Evolutionary conservation across 2,888 invertebrate species (phyloP), one percentile per base, ranked within the genome.

Genomic region (Kuschelorhynchus macadamiae): DNA sequence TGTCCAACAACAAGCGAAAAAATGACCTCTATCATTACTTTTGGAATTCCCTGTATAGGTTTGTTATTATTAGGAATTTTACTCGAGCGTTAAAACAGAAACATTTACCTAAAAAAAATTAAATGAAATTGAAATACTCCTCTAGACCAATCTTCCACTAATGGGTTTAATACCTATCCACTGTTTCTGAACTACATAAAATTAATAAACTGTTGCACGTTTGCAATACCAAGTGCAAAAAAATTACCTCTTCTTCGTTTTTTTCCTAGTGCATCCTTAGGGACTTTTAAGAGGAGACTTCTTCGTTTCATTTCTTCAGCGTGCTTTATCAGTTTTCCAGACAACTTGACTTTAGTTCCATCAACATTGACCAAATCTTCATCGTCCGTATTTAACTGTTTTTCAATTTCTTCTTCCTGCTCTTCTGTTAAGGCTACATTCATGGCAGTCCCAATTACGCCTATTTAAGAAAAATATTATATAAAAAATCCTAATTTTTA

Each of bases 281-380:
- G 95, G 72, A 90, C 92, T 86, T 90, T 96, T 68, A 91, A 86
- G 70, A 93, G 84, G 57, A 95, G 82, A 0, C 93, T 90, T 53
- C 94, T 90, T 0, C 94, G 88, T 77, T 93, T 92, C 71, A 96
- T 88, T 76, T 94, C 92, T 76, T 97, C 97, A 0, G 94, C 94
- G 73, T 95, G 94, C 55, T 71, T 72, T 1, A 71, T 61, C 11
- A 71, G 57, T 33, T 69, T 69, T 16, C 61, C 33, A 17, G 63
- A 67, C 33, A 66, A 36, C 30, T 71, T 68, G 1, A 70, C 91
- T 85, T 97, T 97, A 0, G 96, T 97, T 11, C 97, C 97, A 73
- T 97, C 97, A 0, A 97, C 93, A 82, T 96, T 97, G 0, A 96
- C 94, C 61, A 95, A 86, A 80, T 95, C 94, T 77, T 94, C 94